Base-by-base conservation (phyloP, 2,113 vertebrate species). In the Indicator indicator region DNA sequence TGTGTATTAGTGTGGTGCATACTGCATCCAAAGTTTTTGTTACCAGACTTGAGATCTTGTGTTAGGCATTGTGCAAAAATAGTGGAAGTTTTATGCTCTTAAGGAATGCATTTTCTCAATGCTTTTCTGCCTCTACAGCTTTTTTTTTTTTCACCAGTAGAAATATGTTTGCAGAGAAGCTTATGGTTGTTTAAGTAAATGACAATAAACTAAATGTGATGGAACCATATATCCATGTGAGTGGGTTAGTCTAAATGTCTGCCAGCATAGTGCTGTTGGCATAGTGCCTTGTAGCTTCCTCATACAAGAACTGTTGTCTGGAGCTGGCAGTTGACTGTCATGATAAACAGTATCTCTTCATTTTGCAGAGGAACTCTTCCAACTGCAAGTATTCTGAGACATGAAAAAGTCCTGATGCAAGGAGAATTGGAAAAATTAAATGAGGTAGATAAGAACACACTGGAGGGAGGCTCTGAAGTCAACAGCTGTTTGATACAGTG, bases 251-350 rank as follows among this genome's bases (percentile, higher is more conserved):
- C 71, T 95, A 59, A 78, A 38, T 28, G 59, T 75, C 92, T 95
- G 82, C 72, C 72, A 83, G 2, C 0, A 0, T 59, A 38, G 68
- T 77, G 85, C 56, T 77, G 60, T 67, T 94, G 88, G 92, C 83
- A 4, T 42, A 70, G 33, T 63, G 87, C 68, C 85, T 92, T 56
- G 28, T 72, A 79, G 74, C 67, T 33, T 92, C 7, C 64, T 88
- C 60, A 26, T 16, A 68, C 33, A 42, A 64, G 54, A 91, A n/a
- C 72, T 80, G 72, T 80, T 95, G 75, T 89, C 71, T 93, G 33
- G 83, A 90, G 72, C 68, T 95, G 85, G 72, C 86, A 95, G 81
- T 79, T 82, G 50, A 38, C 62, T 76, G 71, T 87, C 32, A 8
- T 40, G 79, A 64, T 76, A 88, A 84, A 83, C 90, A 88, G 59